Evolutionary conservation across 2,113 vertebrate species (phyloP).

Genomic region (Thryonomys swinderianus): DNA sequence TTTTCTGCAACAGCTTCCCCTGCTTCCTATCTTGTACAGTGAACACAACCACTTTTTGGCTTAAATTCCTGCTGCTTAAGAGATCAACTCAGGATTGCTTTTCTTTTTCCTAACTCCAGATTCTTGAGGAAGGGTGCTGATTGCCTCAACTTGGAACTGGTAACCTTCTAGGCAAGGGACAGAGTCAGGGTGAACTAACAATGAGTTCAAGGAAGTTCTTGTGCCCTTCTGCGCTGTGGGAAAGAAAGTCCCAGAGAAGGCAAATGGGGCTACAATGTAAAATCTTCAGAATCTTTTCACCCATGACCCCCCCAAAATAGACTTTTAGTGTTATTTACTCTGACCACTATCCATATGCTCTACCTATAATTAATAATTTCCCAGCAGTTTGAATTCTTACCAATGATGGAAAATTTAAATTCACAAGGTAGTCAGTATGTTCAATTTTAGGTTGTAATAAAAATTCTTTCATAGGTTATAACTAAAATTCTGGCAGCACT

Average conservation of each 20-base stretch:
- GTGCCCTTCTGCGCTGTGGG: background rate
- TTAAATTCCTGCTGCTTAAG: background rate
- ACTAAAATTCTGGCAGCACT: conserved; percentile 26
- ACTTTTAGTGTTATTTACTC: background rate
- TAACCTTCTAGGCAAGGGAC: background rate
- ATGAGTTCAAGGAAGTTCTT: background rate
- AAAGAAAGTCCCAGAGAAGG: background rate
- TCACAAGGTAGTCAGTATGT: background rate
- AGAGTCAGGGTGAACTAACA: background rate
- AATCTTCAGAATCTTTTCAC: background rate
- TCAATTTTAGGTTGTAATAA: background rate
- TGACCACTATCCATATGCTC: background rate
- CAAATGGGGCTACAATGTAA: background rate
- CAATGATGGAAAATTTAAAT: background rate
- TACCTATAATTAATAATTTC: background rate
- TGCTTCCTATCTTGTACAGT: background rate
- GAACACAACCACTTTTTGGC: background rate
- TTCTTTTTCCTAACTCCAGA: background rate
- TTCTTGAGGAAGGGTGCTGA: background rate
- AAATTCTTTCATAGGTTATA: background rate
- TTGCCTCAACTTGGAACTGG: background rate
- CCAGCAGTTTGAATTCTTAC: background rate
- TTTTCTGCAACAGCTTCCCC: background rate
- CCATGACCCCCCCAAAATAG: background rate
- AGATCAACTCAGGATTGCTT: background rate